Percentiles rank a stretch among this genome's conserved stretches.
phyloP scores from a whole-genome alignment of 2,888 invertebrate genomes.

The Cryptophagus acutangulus region DNA sequence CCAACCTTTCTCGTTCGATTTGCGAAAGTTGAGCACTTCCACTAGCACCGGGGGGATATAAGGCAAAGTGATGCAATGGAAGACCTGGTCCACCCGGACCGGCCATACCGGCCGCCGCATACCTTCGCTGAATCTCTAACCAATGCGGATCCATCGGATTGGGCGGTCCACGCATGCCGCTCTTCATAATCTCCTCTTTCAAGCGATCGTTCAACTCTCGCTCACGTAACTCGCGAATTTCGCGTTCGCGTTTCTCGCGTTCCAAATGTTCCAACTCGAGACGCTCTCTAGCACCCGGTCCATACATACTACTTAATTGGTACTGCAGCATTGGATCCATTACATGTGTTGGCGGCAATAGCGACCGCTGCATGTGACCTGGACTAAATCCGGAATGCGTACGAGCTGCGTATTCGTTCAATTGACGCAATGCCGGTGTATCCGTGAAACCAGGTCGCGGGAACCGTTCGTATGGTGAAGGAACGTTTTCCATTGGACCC shows the following conservation, averaged over 20 bases:
- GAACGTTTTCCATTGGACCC: slow-evolving; percentile 65
- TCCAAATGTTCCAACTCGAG: slow-evolving; percentile 64
- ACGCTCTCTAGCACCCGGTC: slow-evolving; percentile 55
- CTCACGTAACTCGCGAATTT: slow-evolving; percentile 74
- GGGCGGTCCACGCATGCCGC: slow-evolving; percentile 46
- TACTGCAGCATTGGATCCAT: slow-evolving; percentile 84
- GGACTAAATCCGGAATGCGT: slow-evolving; percentile 85
- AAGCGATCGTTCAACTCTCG: slow-evolving; percentile 77
- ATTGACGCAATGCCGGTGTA: slow-evolving; percentile 86
- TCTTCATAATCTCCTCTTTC: slow-evolving; percentile 84
- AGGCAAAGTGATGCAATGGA: slow-evolving; percentile 66
- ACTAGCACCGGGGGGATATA: slow-evolving; percentile 68
- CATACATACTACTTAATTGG: slow-evolving; percentile 72
- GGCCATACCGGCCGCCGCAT: slow-evolving; percentile 47
- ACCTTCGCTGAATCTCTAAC: slow-evolving; percentile 83
- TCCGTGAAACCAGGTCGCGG: slow-evolving; percentile 68
- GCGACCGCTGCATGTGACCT: slow-evolving; percentile 37
- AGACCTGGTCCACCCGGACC: slow-evolving; percentile 46
- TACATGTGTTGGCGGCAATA: slow-evolving; percentile 58
- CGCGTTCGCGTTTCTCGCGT: slow-evolving; percentile 67
- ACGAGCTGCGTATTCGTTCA: slow-evolving; percentile 88
- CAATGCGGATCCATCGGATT: slow-evolving; percentile 65
- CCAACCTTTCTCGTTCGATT: slow-evolving; percentile 82
- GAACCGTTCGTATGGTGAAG: slow-evolving; percentile 71
- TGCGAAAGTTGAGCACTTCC: slow-evolving; percentile 63